A percentile compares a stretch with the other conserved stretches of the same genome.
These are phyloP conservation scores for Urocolius indicus DNA, from an alignment of 2,113 vertebrate species.

Conservation along the genomic window DNA sequence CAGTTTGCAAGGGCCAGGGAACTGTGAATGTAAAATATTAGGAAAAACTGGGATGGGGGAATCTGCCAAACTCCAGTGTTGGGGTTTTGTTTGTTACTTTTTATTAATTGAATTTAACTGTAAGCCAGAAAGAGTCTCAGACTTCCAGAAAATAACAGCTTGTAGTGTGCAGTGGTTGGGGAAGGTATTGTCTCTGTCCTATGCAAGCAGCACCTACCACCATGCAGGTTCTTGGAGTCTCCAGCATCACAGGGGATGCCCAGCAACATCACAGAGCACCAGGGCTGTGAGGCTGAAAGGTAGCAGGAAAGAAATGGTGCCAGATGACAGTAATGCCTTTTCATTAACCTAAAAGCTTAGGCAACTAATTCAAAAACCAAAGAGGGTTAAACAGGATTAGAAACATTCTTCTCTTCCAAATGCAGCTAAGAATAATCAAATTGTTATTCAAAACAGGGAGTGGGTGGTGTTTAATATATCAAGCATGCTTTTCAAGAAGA, in stretches of 20 bases:
- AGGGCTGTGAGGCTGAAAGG: neutral
- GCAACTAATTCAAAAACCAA: constrained; percentile 15
- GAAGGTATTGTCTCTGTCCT: neutral
- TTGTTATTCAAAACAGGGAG: neutral
- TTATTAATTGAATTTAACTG: neutral
- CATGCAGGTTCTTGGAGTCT: rapidly evolving
- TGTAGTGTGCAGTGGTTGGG: rapidly evolving
- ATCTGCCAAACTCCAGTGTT: neutral
- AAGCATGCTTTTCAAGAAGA: neutral
- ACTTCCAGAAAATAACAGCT: neutral
- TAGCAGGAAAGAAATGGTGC: neutral
- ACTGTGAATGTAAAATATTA: neutral
- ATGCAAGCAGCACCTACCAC: neutral
- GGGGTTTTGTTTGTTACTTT: neutral
- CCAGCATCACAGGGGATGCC: rapidly evolving
- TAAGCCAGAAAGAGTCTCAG: neutral
- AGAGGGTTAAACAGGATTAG: constrained; percentile 60
- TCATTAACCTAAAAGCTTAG: constrained; percentile 47
- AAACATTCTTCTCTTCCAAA: neutral
- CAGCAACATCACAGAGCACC: neutral
- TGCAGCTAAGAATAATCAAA: constrained; percentile 11
- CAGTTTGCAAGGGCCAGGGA: neutral
- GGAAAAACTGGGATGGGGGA: rapidly evolving
- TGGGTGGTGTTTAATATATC: neutral
- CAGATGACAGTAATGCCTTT: neutral